Conservation (phyloP, 2,113 vertebrate genomes). For the Stercorarius parasiticus region DNA sequence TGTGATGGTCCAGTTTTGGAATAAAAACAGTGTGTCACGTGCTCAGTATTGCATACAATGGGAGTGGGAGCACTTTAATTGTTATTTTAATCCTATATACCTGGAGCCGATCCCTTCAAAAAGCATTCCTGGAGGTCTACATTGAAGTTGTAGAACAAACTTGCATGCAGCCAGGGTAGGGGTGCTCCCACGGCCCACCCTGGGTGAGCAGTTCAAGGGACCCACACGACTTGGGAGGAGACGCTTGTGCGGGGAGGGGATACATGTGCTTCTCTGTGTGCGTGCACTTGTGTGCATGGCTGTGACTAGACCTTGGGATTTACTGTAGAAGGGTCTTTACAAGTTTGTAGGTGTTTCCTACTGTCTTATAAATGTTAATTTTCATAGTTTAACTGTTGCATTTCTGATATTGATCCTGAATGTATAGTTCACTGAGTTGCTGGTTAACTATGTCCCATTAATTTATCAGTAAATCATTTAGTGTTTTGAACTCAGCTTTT, state of each 20-base stretch:
- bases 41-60: not conserved
- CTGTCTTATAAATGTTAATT: not conserved
- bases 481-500: not conserved
- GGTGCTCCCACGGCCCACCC: too few species aligned
- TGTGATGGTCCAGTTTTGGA: not conserved
- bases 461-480: not conserved
- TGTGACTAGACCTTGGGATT: not conserved
- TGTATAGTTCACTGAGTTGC: not conserved
- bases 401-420: not conserved
- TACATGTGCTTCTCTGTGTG: rapidly evolving
- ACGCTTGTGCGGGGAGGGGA: rapidly evolving
- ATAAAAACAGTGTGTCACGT: not conserved
- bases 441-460: not conserved
- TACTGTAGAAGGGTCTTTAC: not conserved
- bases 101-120: rapidly evolving
- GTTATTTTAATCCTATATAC: not conserved
- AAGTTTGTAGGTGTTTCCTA: not conserved
- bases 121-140: not conserved
- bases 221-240: rapidly evolving
- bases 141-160: not conserved
- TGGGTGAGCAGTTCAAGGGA: not conserved
- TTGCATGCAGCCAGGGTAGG: not conserved
- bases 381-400: not conserved
- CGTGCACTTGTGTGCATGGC: rapidly evolving
- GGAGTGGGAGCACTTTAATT: not conserved